Evolutionary conservation across 1,140 invertebrate species (phyloP).

Genomic region (Alviniconcha marisindica): DNA sequence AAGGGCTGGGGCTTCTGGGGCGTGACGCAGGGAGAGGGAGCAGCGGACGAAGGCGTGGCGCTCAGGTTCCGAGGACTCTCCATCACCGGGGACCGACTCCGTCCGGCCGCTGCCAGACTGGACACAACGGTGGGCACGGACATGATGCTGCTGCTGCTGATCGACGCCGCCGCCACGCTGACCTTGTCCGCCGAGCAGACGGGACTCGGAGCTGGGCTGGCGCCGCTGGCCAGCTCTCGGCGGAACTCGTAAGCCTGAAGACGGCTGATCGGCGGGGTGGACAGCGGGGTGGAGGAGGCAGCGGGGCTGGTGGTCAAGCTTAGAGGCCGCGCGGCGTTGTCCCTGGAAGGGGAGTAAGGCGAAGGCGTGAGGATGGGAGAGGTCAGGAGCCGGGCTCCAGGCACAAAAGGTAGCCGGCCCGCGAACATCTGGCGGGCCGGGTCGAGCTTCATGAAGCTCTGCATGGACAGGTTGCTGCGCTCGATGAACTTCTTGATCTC

Average conservation of each 20-base stretch:
- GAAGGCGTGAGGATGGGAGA: conserved; percentile 57
- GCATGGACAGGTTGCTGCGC: conserved; percentile 73
- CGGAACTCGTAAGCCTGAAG: conserved; percentile 94
- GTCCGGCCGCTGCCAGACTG: conserved; percentile 34
- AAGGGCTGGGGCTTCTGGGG: conserved; percentile 2
- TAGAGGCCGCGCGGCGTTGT: conserved; percentile 60
- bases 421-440: conserved; percentile 65
- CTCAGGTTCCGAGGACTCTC: conserved; percentile 71
- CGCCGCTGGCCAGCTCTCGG: conserved; percentile 79
- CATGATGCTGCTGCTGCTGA: not conserved
- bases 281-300: conserved; percentile 68
- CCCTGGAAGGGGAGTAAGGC: conserved; percentile 54
- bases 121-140: conserved; percentile 25
- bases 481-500: conserved; percentile 81
- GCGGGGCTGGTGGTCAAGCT: conserved; percentile 60
- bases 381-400: conserved; percentile 60
- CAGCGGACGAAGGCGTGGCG: conserved; percentile 63
- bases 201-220: conserved; percentile 72
- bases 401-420: conserved; percentile 63
- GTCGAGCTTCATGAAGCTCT: conserved; percentile 70
- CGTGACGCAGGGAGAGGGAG: conserved; percentile 40
- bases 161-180: not conserved
- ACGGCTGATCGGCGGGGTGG: conserved; percentile 87
- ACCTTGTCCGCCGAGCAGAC: conserved; percentile 42
- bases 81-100: conserved; percentile 55